These are phyloP conservation scores for Bostrychus sinensis DNA, from an alignment of 2,113 vertebrate species.

Conservation along the genomic window DNA sequence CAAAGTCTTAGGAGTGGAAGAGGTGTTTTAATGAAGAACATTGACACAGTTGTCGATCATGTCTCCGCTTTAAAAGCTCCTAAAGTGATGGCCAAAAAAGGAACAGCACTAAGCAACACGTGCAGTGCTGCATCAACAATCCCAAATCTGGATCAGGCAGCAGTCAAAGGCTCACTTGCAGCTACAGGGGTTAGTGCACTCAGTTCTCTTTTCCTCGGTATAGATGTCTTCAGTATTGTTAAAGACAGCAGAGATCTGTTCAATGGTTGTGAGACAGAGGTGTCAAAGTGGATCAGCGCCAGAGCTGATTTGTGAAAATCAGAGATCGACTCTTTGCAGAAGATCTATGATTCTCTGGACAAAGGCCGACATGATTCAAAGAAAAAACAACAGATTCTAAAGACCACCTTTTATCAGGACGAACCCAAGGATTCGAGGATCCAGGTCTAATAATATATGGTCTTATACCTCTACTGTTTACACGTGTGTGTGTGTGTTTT, in stretches of 20 bases:
- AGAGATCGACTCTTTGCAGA: slow-evolving; percentile 42
- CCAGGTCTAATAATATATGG: too few species aligned
- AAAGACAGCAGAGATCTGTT: slow-evolving; percentile 50
- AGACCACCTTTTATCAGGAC: neutral
- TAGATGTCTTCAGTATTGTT: slow-evolving; percentile 56
- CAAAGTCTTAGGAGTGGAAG: rapidly evolving
- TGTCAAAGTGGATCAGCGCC: slow-evolving; percentile 51
- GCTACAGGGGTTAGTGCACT: slow-evolving; percentile 5
- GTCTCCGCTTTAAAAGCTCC: neutral
- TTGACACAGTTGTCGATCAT: slow-evolving; percentile 22
- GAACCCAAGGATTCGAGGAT: too few species aligned
- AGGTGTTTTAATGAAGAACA: neutral
- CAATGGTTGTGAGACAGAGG: slow-evolving; percentile 21
- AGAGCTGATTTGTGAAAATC: slow-evolving; percentile 48
- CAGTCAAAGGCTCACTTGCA: slow-evolving; percentile 28
- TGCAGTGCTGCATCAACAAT: slow-evolving; percentile 34
- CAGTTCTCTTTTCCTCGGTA: slow-evolving; percentile 51
- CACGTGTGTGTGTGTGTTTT: too few species aligned
- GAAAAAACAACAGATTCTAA: neutral
- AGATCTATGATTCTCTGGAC: slow-evolving; percentile 8
- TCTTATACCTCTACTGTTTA: too few species aligned
- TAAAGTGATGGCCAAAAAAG: neutral
- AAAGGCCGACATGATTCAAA: neutral
- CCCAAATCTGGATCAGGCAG: slow-evolving; percentile 46
- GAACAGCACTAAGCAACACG: too few species aligned